These are phyloP conservation scores for Lithodes maja DNA, from an alignment of 2,888 invertebrate species.

Conservation along the genomic window DNA sequence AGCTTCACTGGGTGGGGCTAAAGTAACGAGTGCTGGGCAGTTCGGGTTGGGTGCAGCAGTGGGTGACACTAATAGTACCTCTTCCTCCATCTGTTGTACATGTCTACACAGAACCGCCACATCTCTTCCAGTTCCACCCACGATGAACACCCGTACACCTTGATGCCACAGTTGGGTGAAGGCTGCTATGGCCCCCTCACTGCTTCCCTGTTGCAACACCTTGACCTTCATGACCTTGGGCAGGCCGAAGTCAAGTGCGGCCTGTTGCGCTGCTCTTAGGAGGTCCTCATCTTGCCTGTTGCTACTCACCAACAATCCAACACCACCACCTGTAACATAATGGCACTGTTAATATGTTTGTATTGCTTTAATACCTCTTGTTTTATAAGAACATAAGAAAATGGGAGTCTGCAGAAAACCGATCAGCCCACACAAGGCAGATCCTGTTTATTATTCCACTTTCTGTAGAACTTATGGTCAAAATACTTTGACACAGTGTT, in stretches of 20 bases:
- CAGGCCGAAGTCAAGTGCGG: background rate
- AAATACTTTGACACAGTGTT: too few relatives aligned
- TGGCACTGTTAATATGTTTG: too few relatives aligned
- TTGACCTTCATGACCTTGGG: background rate
- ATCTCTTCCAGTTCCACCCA: constrained; percentile 13
- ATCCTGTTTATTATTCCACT: too few relatives aligned
- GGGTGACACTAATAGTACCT: constrained; percentile 30
- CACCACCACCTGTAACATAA: background rate
- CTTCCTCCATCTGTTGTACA: constrained; percentile 13
- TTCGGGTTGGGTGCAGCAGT: constrained; percentile 5
- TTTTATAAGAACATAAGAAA: too few relatives aligned
- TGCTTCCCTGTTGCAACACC: background rate
- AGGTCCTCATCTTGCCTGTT: background rate
- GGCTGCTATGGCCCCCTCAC: background rate
- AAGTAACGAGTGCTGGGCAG: background rate
- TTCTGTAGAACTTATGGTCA: too few relatives aligned
- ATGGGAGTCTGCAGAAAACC: too few relatives aligned
- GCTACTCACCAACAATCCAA: constrained; percentile 15
- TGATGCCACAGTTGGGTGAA: constrained; percentile 44
- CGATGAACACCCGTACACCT: constrained; percentile 41
- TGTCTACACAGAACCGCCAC: constrained; percentile 21
- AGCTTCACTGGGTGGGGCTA: constrained; percentile 33
- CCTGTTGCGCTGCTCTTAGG: background rate
- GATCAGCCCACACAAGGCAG: too few relatives aligned
- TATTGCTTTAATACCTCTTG: too few relatives aligned